A percentile compares a stretch with the other conserved stretches of the same genome.
Evolutionary conservation across 2,113 vertebrate genomes (phyloP).

Genomic region (Oceanodroma tethys): DNA sequence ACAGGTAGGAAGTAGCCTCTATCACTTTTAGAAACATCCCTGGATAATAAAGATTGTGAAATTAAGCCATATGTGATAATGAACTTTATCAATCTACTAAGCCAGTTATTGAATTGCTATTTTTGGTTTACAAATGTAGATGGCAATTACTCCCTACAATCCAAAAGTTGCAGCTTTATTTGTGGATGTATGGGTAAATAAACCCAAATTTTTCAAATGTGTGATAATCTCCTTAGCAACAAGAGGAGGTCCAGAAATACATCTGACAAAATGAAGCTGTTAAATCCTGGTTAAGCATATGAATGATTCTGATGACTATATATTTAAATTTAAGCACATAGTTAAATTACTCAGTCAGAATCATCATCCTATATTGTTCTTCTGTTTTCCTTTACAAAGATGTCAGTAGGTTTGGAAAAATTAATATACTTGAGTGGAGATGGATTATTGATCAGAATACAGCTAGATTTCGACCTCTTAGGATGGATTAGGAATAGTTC

Average conservation of each 20-base stretch:
- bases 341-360: background rate
- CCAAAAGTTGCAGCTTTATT: constrained; percentile 40
- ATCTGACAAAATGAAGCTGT: constrained; percentile 21
- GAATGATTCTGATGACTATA: background rate
- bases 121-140: constrained; percentile 31
- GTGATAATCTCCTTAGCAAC: constrained; percentile 58
- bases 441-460: background rate
- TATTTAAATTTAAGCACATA: background rate
- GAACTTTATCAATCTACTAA: background rate
- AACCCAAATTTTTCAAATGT: constrained; percentile 1
- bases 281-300: constrained; percentile 1
- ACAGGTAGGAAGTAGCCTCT: background rate
- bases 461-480: background rate
- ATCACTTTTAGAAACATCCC: background rate
- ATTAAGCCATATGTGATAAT: background rate
- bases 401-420: background rate
- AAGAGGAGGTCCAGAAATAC: constrained; percentile 48
- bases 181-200: constrained; percentile 36
- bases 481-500: background rate
- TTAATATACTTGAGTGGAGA: background rate
- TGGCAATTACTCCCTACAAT: background rate
- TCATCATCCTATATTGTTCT: background rate
- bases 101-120: background rate
- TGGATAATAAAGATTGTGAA: background rate
- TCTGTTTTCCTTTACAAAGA: background rate